Evolutionary conservation across 30 jellyfish, hydroid and myxozoan genomes (phyloP).

Genomic region (Aurelia sp.): DNA sequence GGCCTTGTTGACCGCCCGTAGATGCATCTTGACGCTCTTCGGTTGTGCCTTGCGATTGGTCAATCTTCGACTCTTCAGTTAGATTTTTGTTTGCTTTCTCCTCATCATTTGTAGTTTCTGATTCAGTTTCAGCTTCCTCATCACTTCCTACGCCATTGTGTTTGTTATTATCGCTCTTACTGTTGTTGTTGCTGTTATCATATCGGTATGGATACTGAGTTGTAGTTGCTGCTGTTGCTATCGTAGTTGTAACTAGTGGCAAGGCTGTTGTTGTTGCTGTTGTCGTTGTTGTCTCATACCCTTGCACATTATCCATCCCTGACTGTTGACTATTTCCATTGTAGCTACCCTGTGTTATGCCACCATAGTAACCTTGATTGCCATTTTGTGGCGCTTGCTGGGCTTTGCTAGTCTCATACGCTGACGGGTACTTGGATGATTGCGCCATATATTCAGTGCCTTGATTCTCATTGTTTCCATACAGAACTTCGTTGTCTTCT

Average conservation of each 20-base stretch:
- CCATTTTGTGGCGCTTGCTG: too few relatives aligned
- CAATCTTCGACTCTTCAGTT: constrained; percentile 16
- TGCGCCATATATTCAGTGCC: too few relatives aligned
- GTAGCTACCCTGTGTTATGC: too few relatives aligned
- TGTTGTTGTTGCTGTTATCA: not conserved
- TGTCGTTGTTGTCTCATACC: not conserved
- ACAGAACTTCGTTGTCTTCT: too few relatives aligned
- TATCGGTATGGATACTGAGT: not conserved
- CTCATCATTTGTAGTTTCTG: not conserved
- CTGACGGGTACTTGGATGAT: too few relatives aligned
- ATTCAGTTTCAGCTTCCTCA: not conserved
- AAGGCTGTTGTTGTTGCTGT: constrained; percentile 14
- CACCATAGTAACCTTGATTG: too few relatives aligned
- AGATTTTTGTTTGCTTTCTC: not conserved
- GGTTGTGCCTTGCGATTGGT: constrained; percentile 8
- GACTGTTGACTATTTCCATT: too few relatives aligned
- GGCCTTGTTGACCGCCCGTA: not conserved
- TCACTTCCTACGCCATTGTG: not conserved
- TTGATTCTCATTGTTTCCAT: too few relatives aligned
- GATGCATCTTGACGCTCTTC: not conserved
- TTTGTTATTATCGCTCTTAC: not conserved
- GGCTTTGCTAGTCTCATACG: too few relatives aligned
- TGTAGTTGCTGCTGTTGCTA: constrained; percentile 14
- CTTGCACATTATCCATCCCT: too few relatives aligned
- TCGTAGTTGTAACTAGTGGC: not conserved